A percentile compares a stretch with the other conserved stretches of the same genome.
Conservation (phyloP, 35 echinoderm and acorn worm species). For the Stichopus chloronotus region DNA sequence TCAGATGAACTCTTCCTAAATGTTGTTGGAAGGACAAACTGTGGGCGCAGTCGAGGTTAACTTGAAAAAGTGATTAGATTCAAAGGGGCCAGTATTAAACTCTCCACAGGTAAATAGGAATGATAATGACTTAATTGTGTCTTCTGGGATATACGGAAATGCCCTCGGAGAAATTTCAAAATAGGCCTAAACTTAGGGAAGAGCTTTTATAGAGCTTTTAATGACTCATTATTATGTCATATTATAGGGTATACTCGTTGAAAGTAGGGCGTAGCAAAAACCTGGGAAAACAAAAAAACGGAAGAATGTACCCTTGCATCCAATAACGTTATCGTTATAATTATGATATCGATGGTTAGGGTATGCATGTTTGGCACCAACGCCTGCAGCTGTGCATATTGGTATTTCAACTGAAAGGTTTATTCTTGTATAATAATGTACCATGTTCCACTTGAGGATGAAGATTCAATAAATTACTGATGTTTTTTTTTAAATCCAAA, state of each 20-base stretch:
- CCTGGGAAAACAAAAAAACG: background rate
- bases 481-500: no score
- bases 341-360: no score
- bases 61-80: background rate
- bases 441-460: no score
- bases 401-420: no score
- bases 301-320: no score
- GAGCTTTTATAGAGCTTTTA: background rate
- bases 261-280: background rate
- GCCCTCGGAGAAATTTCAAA: constrained; percentile 14
- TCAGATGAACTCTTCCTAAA: no score
- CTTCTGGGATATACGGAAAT: background rate
- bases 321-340: no score
- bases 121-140: constrained; percentile 12
- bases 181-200: constrained; percentile 5
- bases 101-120: background rate
- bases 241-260: background rate
- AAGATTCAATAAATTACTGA: no score
- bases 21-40: no score
- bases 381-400: no score
- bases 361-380: no score
- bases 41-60: background rate
- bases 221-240: constrained; percentile 13
- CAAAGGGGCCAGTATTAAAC: background rate
- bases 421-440: no score